These are phyloP conservation scores for Lepidurus arcticus DNA, from an alignment of 1,140 invertebrate species.

Conservation along the genomic window DNA sequence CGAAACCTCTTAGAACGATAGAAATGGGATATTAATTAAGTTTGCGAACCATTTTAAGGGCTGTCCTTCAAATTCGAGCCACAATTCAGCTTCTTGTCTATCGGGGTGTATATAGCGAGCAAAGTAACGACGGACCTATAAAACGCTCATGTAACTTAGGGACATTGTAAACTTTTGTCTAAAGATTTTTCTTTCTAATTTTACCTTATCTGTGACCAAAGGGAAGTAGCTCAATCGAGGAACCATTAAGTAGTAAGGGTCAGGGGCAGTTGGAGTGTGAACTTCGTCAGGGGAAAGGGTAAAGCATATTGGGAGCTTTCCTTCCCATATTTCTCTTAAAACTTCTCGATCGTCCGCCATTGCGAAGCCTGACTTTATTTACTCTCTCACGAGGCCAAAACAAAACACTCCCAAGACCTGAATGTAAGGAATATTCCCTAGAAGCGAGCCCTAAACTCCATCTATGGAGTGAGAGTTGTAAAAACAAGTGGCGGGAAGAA, in stretches of 20 bases:
- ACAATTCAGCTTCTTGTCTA: slow-evolving; percentile 80
- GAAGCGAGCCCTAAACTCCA: too few species aligned
- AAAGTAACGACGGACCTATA: slow-evolving; percentile 83
- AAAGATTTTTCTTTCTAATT: slow-evolving; percentile 34
- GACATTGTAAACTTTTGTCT: slow-evolving; percentile 13
- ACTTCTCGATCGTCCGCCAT: slow-evolving; percentile 92
- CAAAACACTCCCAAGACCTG: too few species aligned
- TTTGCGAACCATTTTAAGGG: slow-evolving; percentile 73
- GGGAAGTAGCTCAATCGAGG: slow-evolving; percentile 93
- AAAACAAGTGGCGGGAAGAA: too few species aligned
- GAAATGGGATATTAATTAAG: slow-evolving; percentile 32
- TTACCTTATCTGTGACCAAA: slow-evolving; percentile 88
- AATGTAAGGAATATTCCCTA: too few species aligned
- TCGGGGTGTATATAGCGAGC: slow-evolving; percentile 71
- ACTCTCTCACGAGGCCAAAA: too few species aligned
- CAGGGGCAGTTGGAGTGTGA: slow-evolving; percentile 75
- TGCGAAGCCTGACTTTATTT: not conserved
- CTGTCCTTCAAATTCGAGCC: slow-evolving; percentile 88
- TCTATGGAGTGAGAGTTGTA: too few species aligned
- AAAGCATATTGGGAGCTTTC: slow-evolving; percentile 86
- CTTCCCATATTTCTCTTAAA: slow-evolving; percentile 89
- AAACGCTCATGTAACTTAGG: slow-evolving; percentile 35
- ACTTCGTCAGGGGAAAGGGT: slow-evolving; percentile 80
- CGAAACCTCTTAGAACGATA: not conserved
- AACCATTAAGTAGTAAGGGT: slow-evolving; percentile 91